phyloP scores from a whole-genome alignment of 1,140 invertebrate species.

The Rhopalosiphum maidis region DNA sequence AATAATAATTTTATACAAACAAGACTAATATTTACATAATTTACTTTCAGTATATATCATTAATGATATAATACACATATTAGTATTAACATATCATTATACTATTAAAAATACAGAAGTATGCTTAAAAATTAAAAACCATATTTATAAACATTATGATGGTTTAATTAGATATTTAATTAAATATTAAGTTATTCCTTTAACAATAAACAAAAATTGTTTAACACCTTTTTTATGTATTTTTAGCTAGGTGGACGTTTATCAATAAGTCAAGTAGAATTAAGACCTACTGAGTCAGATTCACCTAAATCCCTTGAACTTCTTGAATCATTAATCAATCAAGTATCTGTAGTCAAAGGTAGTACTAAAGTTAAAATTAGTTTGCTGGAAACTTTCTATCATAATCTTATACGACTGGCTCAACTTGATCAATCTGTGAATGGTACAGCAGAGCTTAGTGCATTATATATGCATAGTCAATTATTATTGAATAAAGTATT shows the following conservation, averaged over 20 bases:
- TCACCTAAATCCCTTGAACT: constrained; percentile 66
- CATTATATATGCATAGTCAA: constrained; percentile 76
- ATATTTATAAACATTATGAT: background rate
- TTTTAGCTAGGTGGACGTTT: constrained; percentile 58
- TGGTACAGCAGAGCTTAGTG: constrained; percentile 77
- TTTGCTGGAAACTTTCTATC: constrained; percentile 74
- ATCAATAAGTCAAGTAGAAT: constrained; percentile 34
- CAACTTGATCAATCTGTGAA: constrained; percentile 83
- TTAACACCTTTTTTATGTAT: background rate
- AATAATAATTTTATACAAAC: no score
- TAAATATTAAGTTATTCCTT: background rate
- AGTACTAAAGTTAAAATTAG: constrained; percentile 70
- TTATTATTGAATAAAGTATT: constrained; percentile 65
- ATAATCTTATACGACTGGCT: constrained; percentile 77
- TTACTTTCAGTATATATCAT: no score
- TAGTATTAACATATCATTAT: no score
- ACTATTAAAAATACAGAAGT: no score
- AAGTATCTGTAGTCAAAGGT: constrained; percentile 71
- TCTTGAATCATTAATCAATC: constrained; percentile 75
- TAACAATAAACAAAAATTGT: background rate
- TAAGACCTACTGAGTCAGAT: constrained; percentile 58
- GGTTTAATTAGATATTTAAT: no score
- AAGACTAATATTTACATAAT: no score
- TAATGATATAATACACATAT: no score
- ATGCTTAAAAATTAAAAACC: no score